Conservation (phyloP, 1,140 invertebrate species). For the Habropoda laboriosa region DNA sequence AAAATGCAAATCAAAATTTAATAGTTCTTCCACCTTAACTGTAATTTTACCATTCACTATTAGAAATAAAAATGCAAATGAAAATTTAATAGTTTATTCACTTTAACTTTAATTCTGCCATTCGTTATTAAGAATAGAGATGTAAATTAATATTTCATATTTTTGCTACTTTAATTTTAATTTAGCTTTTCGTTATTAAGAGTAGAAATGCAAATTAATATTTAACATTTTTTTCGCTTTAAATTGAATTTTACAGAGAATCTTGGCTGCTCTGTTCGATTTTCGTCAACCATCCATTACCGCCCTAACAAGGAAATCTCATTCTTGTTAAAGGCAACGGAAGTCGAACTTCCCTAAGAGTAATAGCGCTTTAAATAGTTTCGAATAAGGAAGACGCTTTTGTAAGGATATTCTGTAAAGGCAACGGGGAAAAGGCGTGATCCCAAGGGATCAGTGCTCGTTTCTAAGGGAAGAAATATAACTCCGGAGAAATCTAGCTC, state of each 20-base stretch:
- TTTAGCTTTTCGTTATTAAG: no score
- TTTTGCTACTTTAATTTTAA: no score
- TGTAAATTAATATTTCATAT: no score
- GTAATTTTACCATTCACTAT: no score
- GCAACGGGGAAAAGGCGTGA: not conserved
- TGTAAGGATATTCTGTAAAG: not conserved
- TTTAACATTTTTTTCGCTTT: no score
- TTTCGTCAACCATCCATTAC: not conserved
- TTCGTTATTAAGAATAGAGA: no score
- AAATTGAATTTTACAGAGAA: not conserved
- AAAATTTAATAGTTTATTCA: no score
- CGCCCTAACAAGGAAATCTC: not conserved
- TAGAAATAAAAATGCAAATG: not conserved
- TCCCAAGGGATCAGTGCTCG: not conserved
- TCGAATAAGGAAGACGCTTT: not conserved
- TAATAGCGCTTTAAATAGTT: constrained; percentile 8
- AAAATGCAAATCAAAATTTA: no score
- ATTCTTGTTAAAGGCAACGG: not conserved
- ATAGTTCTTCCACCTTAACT: no score
- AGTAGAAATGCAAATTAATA: not conserved
- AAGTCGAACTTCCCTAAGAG: not conserved
- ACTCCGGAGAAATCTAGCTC: not conserved
- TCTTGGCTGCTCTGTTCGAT: no score
- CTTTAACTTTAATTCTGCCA: not conserved
- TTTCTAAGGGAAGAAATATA: not conserved